These are phyloP conservation scores for Acrossocheilus fasciatus DNA, from an alignment of 2,797 vertebrate genomes.

Conservation along the genomic window DNA sequence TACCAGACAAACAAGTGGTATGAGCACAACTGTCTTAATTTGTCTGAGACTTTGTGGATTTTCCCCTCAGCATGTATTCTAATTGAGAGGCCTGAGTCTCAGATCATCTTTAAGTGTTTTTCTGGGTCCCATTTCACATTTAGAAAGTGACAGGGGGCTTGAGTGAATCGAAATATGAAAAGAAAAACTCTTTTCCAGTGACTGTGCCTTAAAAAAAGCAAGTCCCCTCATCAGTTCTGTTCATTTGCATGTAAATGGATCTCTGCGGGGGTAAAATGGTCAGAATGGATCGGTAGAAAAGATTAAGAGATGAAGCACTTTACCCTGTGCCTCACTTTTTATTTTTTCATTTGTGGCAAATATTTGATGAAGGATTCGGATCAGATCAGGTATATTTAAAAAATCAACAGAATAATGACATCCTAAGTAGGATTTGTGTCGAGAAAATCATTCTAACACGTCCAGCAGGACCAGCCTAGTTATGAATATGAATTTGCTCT, in stretches of 20 bases:
- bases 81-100: background rate
- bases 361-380: background rate
- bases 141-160: background rate
- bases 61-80: background rate
- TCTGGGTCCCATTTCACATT: background rate
- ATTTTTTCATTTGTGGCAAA: conserved; percentile 1
- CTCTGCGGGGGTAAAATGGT: background rate
- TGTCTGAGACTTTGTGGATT: background rate
- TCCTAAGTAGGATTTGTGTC: background rate
- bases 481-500: background rate
- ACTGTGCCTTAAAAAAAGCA: background rate
- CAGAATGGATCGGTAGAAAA: background rate
- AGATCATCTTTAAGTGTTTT: background rate
- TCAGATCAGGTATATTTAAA: background rate
- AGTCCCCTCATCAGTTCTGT: background rate
- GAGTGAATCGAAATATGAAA: background rate
- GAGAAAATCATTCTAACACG: background rate
- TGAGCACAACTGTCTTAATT: conserved; percentile 13
- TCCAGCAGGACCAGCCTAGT: background rate
- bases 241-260: conserved; percentile 10
- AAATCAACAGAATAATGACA: background rate
- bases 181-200: background rate
- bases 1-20: background rate
- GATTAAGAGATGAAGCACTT: conserved; percentile 12
- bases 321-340: background rate